Conservation (phyloP, 2,888 invertebrate genomes). For the Drosophila helvetica region DNA sequence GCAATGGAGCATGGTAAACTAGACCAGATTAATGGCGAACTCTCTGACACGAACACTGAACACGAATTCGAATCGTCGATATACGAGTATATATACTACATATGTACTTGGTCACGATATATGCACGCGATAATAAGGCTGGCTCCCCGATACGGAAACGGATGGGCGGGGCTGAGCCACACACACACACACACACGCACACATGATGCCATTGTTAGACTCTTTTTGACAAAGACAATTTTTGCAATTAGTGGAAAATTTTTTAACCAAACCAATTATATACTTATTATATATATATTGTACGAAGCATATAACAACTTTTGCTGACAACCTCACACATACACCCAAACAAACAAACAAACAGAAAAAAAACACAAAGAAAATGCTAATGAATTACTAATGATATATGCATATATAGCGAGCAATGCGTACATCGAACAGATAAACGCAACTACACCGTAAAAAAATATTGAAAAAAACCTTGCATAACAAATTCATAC, state of each 20-base stretch:
- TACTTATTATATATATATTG: constrained; percentile 33
- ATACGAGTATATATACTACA: constrained; percentile 48
- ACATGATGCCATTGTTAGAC: constrained; percentile 62
- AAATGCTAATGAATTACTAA: constrained; percentile 67
- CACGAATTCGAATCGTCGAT: constrained; percentile 53
- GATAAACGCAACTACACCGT: constrained; percentile 61
- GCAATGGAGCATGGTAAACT: constrained; percentile 10
- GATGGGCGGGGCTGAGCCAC: constrained; percentile 8
- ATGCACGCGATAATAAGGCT: constrained; percentile 69
- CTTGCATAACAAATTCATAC: constrained; percentile 84
- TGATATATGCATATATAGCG: constrained; percentile 33
- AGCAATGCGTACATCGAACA: constrained; percentile 41
- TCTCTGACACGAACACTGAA: constrained; percentile 37
- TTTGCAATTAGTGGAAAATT: constrained; percentile 61
- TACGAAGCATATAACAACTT: constrained; percentile 46
- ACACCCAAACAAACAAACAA: constrained; percentile 40
- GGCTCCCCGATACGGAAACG: constrained; percentile 12
- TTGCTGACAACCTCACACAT: constrained; percentile 41
- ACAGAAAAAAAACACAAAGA: constrained; percentile 25
- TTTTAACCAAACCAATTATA: constrained; percentile 50
- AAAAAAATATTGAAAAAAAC: constrained; percentile 78
- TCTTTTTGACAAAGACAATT: constrained; percentile 58
- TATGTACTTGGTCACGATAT: constrained; percentile 34
- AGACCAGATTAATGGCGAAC: constrained; percentile 33
- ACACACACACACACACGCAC: constrained; percentile 21